Conservation (phyloP, 2,113 vertebrate genomes). For the Hoplias malabaricus region DNA sequence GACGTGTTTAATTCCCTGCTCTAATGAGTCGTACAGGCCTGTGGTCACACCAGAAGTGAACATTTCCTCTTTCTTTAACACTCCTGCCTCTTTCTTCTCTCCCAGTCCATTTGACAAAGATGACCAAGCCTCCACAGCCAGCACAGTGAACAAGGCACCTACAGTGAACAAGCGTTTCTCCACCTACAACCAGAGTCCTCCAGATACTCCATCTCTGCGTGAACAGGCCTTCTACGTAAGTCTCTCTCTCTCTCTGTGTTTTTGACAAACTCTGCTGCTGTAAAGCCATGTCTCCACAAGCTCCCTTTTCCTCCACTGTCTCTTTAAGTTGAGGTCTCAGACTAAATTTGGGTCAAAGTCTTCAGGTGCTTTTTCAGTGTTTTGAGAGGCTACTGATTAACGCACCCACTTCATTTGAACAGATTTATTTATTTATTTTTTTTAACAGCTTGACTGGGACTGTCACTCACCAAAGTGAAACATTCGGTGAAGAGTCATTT, state of each 20-base stretch:
- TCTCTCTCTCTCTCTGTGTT: conserved; percentile 40
- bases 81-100: neutral
- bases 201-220: conserved; percentile 88
- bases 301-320: neutral
- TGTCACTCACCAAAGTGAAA: too few species aligned
- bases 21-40: neutral
- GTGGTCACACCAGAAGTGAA: neutral
- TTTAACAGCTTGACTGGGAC: too few species aligned
- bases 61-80: neutral
- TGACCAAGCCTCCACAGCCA: conserved; percentile 82
- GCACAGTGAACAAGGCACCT: conserved; percentile 86
- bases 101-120: conserved; percentile 95
- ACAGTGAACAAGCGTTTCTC: conserved; percentile 91
- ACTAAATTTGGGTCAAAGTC: too few species aligned
- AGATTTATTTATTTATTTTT: too few species aligned
- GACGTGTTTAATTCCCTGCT: too few species aligned
- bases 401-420: too few species aligned
- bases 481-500: too few species aligned
- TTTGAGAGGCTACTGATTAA: too few species aligned
- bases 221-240: conserved; percentile 99
- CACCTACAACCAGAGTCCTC: conserved; percentile 91
- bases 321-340: neutral
- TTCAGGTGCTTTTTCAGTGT: too few species aligned
- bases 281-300: neutral
- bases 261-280: neutral